Conservation (phyloP, 2,113 vertebrate genomes). For the Notarius lentiginosus region DNA sequence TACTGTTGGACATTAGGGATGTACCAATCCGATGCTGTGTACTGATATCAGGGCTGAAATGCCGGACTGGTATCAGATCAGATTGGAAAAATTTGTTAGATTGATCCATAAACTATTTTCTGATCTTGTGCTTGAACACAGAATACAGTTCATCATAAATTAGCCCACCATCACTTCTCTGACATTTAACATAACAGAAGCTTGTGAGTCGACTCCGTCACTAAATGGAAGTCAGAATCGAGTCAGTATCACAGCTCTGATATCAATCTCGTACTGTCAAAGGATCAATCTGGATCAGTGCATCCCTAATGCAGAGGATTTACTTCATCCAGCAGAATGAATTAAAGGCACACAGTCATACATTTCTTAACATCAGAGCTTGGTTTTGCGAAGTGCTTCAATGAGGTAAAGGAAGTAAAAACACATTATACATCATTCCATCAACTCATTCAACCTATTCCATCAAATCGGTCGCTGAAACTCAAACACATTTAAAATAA, state of each 20-base stretch:
- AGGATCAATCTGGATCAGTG: not conserved
- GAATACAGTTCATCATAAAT: not conserved
- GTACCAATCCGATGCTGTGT: not conserved
- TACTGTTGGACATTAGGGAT: not conserved
- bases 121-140: not conserved
- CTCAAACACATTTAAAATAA: slow-evolving; percentile 35
- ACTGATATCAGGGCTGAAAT: not conserved
- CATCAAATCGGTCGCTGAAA: not conserved
- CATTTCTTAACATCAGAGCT: slow-evolving; percentile 28
- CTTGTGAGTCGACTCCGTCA: not conserved
- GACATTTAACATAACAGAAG: not conserved
- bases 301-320: not conserved
- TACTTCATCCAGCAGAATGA: slow-evolving; percentile 29
- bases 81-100: not conserved
- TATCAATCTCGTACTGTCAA: not conserved
- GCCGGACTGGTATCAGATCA: not conserved
- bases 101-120: not conserved
- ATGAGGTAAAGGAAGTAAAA: slow-evolving; percentile 35
- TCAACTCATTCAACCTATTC: not conserved
- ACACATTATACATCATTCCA: slow-evolving; percentile 11
- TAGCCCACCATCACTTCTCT: not conserved
- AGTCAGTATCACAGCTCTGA: not conserved
- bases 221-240: not conserved
- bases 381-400: slow-evolving; percentile 34
- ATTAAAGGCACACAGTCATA: slow-evolving; percentile 46